These are phyloP conservation scores for Euwallacea fornicatus DNA, from an alignment of 1,140 invertebrate genomes.

Conservation along the genomic window DNA sequence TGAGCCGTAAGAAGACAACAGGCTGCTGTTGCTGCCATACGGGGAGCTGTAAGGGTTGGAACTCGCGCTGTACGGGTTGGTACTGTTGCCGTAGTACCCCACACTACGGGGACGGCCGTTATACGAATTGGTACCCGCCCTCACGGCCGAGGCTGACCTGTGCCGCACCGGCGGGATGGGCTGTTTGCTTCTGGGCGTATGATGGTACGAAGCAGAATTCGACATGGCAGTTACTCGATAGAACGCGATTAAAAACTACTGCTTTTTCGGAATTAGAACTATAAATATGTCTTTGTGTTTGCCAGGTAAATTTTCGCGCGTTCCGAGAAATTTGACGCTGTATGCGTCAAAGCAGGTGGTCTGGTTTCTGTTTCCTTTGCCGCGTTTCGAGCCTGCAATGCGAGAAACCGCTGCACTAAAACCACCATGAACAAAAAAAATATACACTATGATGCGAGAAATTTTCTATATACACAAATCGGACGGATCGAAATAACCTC, in stretches of 20 bases:
- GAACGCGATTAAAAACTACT: too few species aligned
- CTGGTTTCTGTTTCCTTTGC: too few species aligned
- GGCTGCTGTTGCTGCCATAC: constrained; percentile 50
- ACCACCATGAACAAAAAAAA: too few species aligned
- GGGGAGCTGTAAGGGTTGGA: constrained; percentile 42
- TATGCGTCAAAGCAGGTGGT: too few species aligned
- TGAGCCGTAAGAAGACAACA: constrained; percentile 38
- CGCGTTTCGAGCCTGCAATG: too few species aligned
- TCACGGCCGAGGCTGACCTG: constrained; percentile 43
- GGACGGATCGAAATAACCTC: too few species aligned
- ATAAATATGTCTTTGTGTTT: constrained; percentile 1
- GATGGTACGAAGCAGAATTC: constrained; percentile 20
- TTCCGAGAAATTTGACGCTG: too few species aligned
- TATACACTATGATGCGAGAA: too few species aligned
- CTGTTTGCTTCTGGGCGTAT: constrained; percentile 44
- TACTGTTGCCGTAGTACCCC: constrained; percentile 38
- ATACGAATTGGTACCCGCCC: constrained; percentile 40
- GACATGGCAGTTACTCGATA: neutral
- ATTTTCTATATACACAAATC: too few species aligned
- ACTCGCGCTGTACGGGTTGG: constrained; percentile 39
- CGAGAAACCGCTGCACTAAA: too few species aligned
- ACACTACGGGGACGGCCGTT: constrained; percentile 57
- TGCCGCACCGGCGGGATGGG: constrained; percentile 40
- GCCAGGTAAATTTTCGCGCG: constrained; percentile 1
- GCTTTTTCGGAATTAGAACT: neutral